Evolutionary conservation across 2,797 vertebrate species (phyloP), one percentile per base, ranked within the genome.

Genomic region (Clarias laeviceps): DNA sequence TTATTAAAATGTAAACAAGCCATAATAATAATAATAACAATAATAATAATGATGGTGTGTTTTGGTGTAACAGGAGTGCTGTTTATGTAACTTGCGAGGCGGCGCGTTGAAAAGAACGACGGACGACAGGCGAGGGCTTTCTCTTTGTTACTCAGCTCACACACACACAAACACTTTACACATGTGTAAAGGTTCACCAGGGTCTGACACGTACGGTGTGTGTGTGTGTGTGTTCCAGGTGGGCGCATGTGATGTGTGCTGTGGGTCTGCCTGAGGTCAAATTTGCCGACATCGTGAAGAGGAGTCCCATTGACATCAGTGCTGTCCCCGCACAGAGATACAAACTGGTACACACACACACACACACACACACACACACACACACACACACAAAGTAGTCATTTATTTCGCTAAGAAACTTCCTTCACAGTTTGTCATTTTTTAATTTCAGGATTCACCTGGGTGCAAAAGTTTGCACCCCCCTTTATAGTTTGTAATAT

Each of bases 71-170:
- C 89, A 98, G 97, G 97, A 98, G 90, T 99, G 98, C 92, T 97
- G 97, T 93, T 96, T 99, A 20, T 99, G 98, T 94, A 99, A 96
- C 93, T 95, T 99, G 92, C 95, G 98, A 95, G 98, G 98, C 72
- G 98, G 98, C 81, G 98, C 98, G n/a, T 95, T 99, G 88, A 99
- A 99, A 92, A 94, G 96, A 94, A 99, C 98, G 72, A 96, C 95
- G 82, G 96, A 98, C 74, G 93, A 97, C 91, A 97, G 96, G 98
- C 98, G 94, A 97, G 96, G 83, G 22, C 12, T 27, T 17, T 32
- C 24, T 7, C 29, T 59, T 59, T 59, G 57, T 59, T 59, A 18
- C 7, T 59, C 20, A 5, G 45, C 45, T 50, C 45, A 50, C 45
- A 50, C 11, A 50, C 45, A 50, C 45, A 59, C 57, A 20, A 8